phyloP scores from a whole-genome alignment of 2,113 vertebrate species.

The Falcunculus frontatus region DNA sequence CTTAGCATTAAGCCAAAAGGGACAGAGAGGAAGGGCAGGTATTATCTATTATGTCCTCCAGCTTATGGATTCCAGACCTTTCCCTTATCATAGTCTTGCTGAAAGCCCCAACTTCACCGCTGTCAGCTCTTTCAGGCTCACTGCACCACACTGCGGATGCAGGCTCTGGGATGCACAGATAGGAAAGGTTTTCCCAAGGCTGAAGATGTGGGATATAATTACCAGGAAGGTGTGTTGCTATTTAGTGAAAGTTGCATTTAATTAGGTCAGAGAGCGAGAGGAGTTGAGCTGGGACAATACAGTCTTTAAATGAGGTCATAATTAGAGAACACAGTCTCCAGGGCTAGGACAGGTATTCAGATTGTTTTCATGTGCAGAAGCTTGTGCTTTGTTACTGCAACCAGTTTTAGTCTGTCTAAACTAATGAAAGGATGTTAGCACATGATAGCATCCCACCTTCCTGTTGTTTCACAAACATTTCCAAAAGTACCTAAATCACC shows the following conservation, averaged over 20 bases:
- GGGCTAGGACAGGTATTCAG: background rate
- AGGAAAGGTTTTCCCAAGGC: background rate
- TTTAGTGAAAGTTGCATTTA: background rate
- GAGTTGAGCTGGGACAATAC: background rate
- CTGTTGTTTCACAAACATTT: background rate
- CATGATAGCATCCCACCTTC: background rate
- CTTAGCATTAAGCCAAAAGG: background rate
- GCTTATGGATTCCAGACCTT: background rate
- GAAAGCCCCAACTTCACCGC: background rate
- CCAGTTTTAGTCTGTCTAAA: background rate
- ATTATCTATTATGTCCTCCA: background rate
- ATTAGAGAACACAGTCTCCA: background rate
- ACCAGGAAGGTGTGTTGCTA: background rate
- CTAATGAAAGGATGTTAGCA: background rate
- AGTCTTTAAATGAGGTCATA: background rate
- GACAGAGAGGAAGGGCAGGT: background rate
- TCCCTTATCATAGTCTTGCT: background rate
- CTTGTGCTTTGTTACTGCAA: background rate
- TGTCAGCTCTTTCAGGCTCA: background rate
- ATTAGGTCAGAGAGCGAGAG: background rate
- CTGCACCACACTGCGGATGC: rapidly evolving
- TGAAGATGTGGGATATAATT: background rate
- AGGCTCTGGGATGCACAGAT: background rate
- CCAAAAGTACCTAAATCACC: background rate
- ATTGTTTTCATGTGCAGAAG: background rate